Base-by-base conservation (phyloP, 2,888 invertebrate species). In the Carterocephalus palaemon region DNA sequence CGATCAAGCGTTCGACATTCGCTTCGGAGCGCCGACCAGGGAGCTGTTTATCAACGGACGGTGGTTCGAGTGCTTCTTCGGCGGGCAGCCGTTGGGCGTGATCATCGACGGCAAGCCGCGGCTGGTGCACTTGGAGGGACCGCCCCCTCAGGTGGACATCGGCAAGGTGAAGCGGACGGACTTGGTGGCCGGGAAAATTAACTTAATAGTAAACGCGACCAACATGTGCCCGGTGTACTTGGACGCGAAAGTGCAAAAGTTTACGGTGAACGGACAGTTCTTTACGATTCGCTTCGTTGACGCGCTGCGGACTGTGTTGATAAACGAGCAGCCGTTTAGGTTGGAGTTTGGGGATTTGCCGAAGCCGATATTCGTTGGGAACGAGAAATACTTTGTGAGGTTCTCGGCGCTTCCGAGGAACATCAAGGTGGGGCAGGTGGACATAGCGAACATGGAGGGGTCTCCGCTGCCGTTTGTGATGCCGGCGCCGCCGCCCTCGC, bases 31-130 rank as follows among this genome's bases (percentile, higher is more conserved):
- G 6, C 97, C 97, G 0, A 96, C 97, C 0, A 89, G 97, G 40
- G 98, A 98, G 66, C 82, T 99, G 20, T 95, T 92, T 62, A 92
- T 99, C 33, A 95, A 99, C 69, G 93, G 93, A 4, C 89, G 92
- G 49, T 94, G 95, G 88, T 97, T 93, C 72, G 97, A 97, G 70
- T 95, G 96, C 60, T 95, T 93, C 74, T 99, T 99, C 71, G 96
- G 95, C 19, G 97, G 96, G 1, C 92, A 94, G 31, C 92, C 95
- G 0, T 90, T 96, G 33, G 90, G 91, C 1, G 92, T 97, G 5
- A 91, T 93, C 28, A 89, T 98, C 22, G 92, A 93, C 46, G 93
- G 93, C 1, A 91, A 92, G 49, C 89, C 92, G n/a, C 90, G 94
- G 49, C 85, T 90, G 29, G 89, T 99, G 1, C 92, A 94, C 62